phyloP scores from a whole-genome alignment of 2,888 invertebrate genomes.

The Lobophora halterata region DNA sequence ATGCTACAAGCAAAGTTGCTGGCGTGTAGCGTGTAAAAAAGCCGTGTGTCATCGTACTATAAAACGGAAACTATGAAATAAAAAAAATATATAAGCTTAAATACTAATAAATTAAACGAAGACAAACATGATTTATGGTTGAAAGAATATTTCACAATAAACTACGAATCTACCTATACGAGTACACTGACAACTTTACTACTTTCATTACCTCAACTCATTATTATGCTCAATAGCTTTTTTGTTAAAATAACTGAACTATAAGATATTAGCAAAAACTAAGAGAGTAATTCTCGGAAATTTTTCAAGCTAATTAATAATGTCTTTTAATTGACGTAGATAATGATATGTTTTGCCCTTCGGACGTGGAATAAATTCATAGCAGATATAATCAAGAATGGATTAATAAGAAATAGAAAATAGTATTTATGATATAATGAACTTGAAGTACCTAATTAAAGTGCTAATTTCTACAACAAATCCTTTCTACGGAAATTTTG shows the following conservation, averaged over 20 bases:
- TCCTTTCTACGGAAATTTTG: too few species aligned
- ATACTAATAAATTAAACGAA: too few species aligned
- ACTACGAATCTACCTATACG: background rate
- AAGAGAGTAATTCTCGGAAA: constrained; percentile 13
- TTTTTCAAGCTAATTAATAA: constrained; percentile 22
- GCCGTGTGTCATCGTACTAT: too few species aligned
- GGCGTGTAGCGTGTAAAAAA: too few species aligned
- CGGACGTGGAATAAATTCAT: constrained; percentile 10
- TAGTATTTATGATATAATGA: too few species aligned
- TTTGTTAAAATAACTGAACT: constrained; percentile 14
- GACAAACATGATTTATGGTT: too few species aligned
- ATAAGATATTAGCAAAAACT: constrained; percentile 6
- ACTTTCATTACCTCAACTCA: constrained; percentile 1
- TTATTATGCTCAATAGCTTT: background rate
- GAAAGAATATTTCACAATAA: background rate
- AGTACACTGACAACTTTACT: background rate
- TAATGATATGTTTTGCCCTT: constrained; percentile 4
- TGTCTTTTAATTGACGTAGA: constrained; percentile 21
- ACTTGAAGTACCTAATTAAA: too few species aligned
- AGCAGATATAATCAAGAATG: background rate
- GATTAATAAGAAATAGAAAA: too few species aligned
- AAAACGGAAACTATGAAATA: too few species aligned
- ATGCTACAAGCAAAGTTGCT: too few species aligned
- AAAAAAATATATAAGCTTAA: too few species aligned
- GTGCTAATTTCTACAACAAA: too few species aligned